phyloP scores from a whole-genome alignment of 2,797 vertebrate species.

The Acipenser transmontanus region DNA sequence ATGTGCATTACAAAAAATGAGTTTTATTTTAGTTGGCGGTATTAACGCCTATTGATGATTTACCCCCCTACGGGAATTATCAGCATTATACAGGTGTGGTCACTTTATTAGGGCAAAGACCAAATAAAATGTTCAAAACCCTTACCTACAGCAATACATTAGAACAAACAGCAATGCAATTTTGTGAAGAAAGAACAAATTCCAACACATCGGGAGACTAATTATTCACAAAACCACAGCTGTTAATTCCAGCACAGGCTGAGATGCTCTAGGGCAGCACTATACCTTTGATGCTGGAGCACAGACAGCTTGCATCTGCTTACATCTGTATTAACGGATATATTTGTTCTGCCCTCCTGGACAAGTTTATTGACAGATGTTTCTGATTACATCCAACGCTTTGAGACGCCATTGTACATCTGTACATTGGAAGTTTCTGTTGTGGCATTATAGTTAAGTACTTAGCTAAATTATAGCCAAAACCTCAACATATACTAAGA shows the following conservation, averaged over 20 bases:
- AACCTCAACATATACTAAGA: no score
- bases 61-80: no score
- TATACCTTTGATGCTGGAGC: not conserved
- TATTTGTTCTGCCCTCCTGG: not conserved
- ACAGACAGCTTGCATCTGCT: not conserved
- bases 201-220: not conserved
- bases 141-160: no score
- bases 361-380: not conserved
- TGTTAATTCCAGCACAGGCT: not conserved
- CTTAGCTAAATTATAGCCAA: not conserved
- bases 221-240: not conserved
- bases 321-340: not conserved
- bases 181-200: not conserved
- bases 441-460: not conserved
- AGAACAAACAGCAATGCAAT: not conserved
- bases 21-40: no score
- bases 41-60: no score
- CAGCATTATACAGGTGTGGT: no score
- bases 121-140: no score
- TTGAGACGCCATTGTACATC: not conserved
- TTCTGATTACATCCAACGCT: not conserved
- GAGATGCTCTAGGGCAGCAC: not conserved
- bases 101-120: no score
- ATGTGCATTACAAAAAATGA: no score
- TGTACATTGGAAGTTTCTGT: not conserved